Conservation (phyloP, 1,140 invertebrate genomes). For the Pseudomyrmex gracilis region DNA sequence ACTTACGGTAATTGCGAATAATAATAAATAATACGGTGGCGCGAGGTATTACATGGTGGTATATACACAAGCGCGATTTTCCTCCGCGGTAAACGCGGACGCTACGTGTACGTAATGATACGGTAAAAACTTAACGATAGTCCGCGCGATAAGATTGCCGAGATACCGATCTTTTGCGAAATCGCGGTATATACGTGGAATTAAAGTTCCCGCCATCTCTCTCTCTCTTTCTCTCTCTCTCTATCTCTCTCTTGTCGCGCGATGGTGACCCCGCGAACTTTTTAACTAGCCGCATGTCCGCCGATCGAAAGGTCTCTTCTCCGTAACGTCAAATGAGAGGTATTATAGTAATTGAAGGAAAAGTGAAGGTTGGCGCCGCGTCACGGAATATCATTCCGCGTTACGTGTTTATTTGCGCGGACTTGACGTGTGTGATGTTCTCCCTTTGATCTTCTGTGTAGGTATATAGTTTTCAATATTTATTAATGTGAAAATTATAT, state of each 20-base stretch:
- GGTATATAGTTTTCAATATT: not conserved
- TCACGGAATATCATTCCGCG: slow-evolving; percentile 28
- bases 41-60: slow-evolving; percentile 29
- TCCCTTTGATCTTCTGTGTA: no score
- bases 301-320: slow-evolving; percentile 45
- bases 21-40: slow-evolving; percentile 68
- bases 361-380: slow-evolving; percentile 25
- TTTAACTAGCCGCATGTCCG: not conserved
- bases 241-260: not conserved
- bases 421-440: not conserved
- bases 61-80: slow-evolving; percentile 22
- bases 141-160: slow-evolving; percentile 36
- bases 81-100: not conserved
- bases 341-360: slow-evolving; percentile 39
- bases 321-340: slow-evolving; percentile 7
- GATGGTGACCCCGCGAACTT: slow-evolving; percentile 38
- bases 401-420: slow-evolving; percentile 22
- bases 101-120: slow-evolving; percentile 42
- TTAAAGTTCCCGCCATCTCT: slow-evolving; percentile 16
- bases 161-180: slow-evolving; percentile 53
- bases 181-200: slow-evolving; percentile 19
- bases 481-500: no score
- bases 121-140: slow-evolving; percentile 62
- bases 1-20: slow-evolving; percentile 63
- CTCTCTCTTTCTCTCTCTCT: no score